Conservation (phyloP, 2,797 vertebrate genomes). For the Poecilia velifera region DNA sequence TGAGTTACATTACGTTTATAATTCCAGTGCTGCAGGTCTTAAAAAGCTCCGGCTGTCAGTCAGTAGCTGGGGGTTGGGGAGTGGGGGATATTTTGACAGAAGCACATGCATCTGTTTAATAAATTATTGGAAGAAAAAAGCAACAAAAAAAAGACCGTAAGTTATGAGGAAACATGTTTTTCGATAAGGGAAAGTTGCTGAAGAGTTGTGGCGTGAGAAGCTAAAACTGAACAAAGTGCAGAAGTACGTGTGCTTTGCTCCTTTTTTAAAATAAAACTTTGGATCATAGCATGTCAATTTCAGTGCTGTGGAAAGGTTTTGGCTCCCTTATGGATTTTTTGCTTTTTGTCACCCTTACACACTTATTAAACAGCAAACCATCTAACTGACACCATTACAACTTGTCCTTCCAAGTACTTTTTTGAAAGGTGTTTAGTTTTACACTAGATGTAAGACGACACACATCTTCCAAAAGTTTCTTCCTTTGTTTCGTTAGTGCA, state of each 20-base stretch:
- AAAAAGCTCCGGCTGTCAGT: conserved; percentile 15
- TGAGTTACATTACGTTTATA: conserved; percentile 28
- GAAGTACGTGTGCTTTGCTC: no score
- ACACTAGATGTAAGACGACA: not conserved
- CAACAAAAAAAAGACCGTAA: not conserved
- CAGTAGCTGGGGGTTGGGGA: not conserved
- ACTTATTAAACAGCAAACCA: not conserved
- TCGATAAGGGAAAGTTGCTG: conserved; percentile 8
- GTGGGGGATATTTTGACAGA: conserved; percentile 15
- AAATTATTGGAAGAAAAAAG: conserved; percentile 37
- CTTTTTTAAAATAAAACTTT: not conserved
- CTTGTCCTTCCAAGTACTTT: not conserved
- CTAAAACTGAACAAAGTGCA: not conserved
- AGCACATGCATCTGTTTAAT: conserved; percentile 31
- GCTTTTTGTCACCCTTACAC: not conserved
- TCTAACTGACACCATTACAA: not conserved
- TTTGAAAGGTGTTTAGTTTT: not conserved
- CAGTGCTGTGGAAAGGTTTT: not conserved
- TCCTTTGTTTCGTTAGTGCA: not conserved
- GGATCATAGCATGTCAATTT: not conserved
- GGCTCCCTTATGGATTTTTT: not conserved
- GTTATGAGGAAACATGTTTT: conserved; percentile 12
- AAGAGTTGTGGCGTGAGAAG: conserved; percentile 21
- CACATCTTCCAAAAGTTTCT: not conserved
- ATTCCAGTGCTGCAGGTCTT: conserved; percentile 3